A percentile compares a stretch with the other conserved stretches of the same genome.
Conservation (phyloP, 2,113 vertebrate genomes). For the Gobius niger region DNA sequence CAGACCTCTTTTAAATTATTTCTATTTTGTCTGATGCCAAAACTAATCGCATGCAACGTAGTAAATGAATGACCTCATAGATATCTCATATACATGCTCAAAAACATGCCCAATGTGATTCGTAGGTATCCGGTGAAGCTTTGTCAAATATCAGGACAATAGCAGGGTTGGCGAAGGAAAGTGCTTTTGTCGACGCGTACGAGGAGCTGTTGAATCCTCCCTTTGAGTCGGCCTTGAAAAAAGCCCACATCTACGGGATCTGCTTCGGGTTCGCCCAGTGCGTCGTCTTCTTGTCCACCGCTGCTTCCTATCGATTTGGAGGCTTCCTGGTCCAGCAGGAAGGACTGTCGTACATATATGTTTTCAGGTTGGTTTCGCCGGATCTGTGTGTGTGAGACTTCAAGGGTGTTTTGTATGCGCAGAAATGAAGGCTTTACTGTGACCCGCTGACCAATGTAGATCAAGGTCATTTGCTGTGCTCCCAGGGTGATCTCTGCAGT, state of each 20-base stretch:
- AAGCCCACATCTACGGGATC: conserved; percentile 71
- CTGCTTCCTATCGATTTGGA: conserved; percentile 78
- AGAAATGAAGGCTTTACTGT: background rate
- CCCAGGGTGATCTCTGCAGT: conserved; percentile 75
- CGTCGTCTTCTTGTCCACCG: conserved; percentile 77
- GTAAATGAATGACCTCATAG: no score
- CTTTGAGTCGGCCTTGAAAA: conserved; percentile 71
- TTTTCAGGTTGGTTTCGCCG: conserved; percentile 74
- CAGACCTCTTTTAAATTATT: no score
- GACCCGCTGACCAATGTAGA: no score
- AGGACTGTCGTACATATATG: conserved; percentile 68
- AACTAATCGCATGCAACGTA: no score
- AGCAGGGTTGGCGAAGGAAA: conserved; percentile 77
- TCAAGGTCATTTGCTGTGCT: background rate
- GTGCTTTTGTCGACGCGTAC: conserved; percentile 70
- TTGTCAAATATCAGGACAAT: conserved; percentile 79
- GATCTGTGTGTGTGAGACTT: no score
- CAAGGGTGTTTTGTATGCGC: background rate
- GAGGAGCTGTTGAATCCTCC: conserved; percentile 69
- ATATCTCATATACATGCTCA: no score
- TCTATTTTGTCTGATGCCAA: no score
- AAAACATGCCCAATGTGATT: background rate
- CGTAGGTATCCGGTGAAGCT: conserved; percentile 78
- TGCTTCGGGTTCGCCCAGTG: conserved; percentile 77
- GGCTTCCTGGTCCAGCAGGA: conserved; percentile 75